A percentile compares a stretch with the other conserved stretches of the same genome.
These are phyloP conservation scores for Marmota flaviventris DNA, from an alignment of 2,113 vertebrate species.

Conservation along the genomic window DNA sequence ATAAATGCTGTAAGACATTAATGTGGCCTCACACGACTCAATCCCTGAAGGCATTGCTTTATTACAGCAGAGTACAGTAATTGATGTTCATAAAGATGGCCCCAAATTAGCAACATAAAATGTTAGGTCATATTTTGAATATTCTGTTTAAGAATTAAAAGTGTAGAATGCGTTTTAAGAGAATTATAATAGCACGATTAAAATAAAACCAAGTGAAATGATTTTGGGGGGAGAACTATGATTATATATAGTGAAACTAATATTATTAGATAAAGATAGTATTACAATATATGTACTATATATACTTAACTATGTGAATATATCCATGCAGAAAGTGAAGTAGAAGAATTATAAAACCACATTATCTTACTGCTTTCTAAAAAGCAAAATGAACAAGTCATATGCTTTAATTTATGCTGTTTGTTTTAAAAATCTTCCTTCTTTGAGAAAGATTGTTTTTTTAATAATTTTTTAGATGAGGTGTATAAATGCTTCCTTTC, in stretches of 20 bases:
- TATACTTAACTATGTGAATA: background rate
- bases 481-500: constrained; percentile 43
- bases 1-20: background rate
- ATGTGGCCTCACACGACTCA: background rate
- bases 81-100: background rate
- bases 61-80: background rate
- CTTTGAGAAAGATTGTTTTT: background rate
- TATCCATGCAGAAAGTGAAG: background rate
- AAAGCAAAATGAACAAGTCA: constrained; percentile 1
- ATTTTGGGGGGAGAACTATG: background rate
- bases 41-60: background rate
- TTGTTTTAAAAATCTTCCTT: constrained; percentile 43
- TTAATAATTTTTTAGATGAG: constrained; percentile 42
- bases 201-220: constrained; percentile 22
- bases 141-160: constrained; percentile 38
- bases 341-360: background rate
- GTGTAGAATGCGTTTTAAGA: background rate
- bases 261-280: constrained; percentile 21
- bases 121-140: background rate
- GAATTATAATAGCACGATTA: background rate
- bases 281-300: background rate
- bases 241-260: constrained; percentile 15
- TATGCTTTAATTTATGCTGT: background rate
- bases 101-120: constrained; percentile 39
- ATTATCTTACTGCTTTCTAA: background rate